These are phyloP conservation scores for Pogonophryne albipinna DNA, from an alignment of 2,797 vertebrate species.

Conservation along the genomic window DNA sequence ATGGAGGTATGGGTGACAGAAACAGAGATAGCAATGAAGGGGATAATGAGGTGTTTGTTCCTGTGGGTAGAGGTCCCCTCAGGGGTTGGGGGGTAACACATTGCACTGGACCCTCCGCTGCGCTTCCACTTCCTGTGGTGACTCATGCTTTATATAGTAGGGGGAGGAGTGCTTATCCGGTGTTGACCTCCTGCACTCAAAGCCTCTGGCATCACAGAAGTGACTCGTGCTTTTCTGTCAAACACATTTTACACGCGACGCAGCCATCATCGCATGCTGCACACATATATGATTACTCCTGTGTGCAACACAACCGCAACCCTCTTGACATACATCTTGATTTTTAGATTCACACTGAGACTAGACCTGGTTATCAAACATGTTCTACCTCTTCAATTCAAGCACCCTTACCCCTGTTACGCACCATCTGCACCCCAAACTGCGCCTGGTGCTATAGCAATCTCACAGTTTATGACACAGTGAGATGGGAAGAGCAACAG, in stretches of 20 bases:
- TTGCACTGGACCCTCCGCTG: constrained; percentile 21
- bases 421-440: constrained; percentile 48
- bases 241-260: background rate
- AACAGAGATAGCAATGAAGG: constrained; percentile 48
- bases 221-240: constrained; percentile 37
- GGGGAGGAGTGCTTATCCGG: constrained; percentile 27
- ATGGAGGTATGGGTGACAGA: constrained; percentile 44
- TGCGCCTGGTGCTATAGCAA: constrained; percentile 25
- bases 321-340: background rate
- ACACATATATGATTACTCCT: background rate
- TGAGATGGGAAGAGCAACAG: constrained; percentile 22
- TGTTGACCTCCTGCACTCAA: constrained; percentile 52
- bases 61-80: constrained; percentile 49
- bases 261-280: background rate
- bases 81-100: background rate
- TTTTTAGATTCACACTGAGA: constrained; percentile 36
- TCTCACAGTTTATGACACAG: constrained; percentile 49
- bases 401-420: constrained; percentile 9
- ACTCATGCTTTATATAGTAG: constrained; percentile 37
- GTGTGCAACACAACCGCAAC: background rate
- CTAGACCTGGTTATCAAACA: constrained; percentile 36
- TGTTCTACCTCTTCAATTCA: constrained; percentile 15
- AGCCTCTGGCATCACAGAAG: constrained; percentile 48
- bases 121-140: constrained; percentile 51
- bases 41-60: constrained; percentile 63